A percentile compares a stretch with the other conserved stretches of the same genome.
phyloP scores from a whole-genome alignment of 2,113 vertebrate genomes.

The Catharus fuscescens region DNA sequence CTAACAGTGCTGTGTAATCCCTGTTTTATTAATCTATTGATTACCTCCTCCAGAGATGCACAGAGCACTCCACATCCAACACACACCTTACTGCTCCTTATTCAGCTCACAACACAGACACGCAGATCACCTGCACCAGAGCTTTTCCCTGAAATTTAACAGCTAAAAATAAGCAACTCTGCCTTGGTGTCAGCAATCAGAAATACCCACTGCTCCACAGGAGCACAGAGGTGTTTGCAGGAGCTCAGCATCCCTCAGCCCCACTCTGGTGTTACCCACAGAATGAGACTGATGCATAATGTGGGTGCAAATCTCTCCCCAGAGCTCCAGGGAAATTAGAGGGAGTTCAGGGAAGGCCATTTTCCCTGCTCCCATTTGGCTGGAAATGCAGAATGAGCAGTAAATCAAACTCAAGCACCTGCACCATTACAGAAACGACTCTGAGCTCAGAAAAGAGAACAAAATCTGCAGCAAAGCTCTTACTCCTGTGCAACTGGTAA shows the following conservation, averaged over 20 bases:
- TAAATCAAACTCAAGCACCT: constrained; percentile 48
- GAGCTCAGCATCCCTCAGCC: accelerated
- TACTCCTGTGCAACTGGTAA: not conserved
- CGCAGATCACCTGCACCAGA: not conserved
- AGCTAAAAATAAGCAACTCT: not conserved
- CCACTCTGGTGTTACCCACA: not conserved
- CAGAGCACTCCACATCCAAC: not conserved
- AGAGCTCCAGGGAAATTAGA: constrained; percentile 37
- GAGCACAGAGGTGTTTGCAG: not conserved
- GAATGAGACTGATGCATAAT: not conserved
- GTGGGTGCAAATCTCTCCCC: constrained; percentile 8
- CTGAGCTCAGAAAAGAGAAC: not conserved
- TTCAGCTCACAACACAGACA: accelerated
- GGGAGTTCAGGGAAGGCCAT: not conserved
- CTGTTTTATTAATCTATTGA: not conserved
- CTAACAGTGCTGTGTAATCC: not conserved
- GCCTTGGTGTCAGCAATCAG: not conserved
- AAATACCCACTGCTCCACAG: accelerated
- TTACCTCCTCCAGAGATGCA: not conserved
- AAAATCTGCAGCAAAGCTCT: not conserved
- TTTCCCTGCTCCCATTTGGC: constrained; percentile 19
- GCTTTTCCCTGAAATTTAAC: not conserved
- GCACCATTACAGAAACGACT: not conserved
- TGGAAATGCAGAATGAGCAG: not conserved
- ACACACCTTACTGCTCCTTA: not conserved